Evolutionary conservation across 2,888 invertebrate species (phyloP), one percentile per base, ranked within the genome.

Genomic region (Campopleginae sp.): DNA sequence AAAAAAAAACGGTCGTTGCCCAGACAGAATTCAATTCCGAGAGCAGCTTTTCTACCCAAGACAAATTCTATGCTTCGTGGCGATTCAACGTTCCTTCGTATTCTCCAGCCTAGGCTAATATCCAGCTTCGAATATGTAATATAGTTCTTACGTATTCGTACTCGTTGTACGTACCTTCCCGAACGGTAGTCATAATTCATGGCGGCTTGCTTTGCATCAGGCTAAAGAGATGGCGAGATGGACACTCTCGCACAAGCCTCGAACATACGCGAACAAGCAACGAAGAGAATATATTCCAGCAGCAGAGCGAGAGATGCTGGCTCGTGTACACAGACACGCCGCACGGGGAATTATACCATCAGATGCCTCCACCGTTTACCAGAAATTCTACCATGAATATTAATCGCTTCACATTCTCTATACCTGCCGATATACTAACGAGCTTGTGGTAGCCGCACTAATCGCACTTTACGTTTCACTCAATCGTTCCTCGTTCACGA

Each of bases 351-450:
- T 66, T 80, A 58, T 51, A 77, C 76, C 76, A 65, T 46, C 61
- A 54, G 72, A 80, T n/a, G 54, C 17, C 68, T 38, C 71, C 68
- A 63, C 65, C 83, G 83, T 82, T 83, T 78, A 83, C 80, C 86
- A 80, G 77, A 84, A 84, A 84, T 82, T 86, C 80, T 75, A 70
- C 78, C 84, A 82, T 86, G 86, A 86, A 86, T 86, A 87, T 87
- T 86, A 84, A 87, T 87, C 76, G 86, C 65, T 82, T 71, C 71
- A 51, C 80, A 65, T 44, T 86, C 84, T 80, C 87, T 84, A 38
- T 38, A 80, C 84, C 87, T 88, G 88, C 87, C 86, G 88, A 84
- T 84, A 87, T 87, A 87, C 87, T 85, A 89, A 88, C 88, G 88
- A 89, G 87, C 70, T 27, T 74, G 51, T 44, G 70, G 54, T 27